Evolutionary conservation across 2,888 invertebrate species (phyloP).

Genomic region (Drosophila subsilvestris): DNA sequence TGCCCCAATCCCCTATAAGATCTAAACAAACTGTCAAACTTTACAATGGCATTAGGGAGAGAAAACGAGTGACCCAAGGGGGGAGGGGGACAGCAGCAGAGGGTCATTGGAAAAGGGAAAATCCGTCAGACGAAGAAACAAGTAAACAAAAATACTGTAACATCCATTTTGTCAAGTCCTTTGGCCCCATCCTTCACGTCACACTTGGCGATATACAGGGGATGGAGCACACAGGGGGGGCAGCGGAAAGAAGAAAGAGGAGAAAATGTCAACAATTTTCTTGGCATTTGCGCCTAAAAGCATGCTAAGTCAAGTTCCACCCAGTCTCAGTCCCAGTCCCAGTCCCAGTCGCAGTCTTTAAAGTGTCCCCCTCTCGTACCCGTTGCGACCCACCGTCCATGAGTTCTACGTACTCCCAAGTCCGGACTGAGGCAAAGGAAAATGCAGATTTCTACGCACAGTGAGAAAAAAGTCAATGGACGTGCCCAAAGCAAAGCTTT

Average conservation of each 20-base stretch:
- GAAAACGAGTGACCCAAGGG: neutral
- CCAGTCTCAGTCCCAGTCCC: neutral
- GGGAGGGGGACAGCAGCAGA: neutral
- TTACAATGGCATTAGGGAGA: neutral
- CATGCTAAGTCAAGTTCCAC: conserved; percentile 14
- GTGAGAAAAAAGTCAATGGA: conserved; percentile 60
- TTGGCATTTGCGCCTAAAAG: conserved; percentile 17
- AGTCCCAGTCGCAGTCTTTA: neutral
- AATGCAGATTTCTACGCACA: conserved; percentile 40
- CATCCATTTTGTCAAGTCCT: conserved; percentile 65
- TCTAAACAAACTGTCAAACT: conserved; percentile 1
- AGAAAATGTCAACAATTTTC: conserved; percentile 30
- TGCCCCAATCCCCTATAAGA: neutral
- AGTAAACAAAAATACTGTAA: conserved; percentile 51
- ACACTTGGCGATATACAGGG: conserved; percentile 44
- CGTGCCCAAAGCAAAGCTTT: conserved; percentile 53
- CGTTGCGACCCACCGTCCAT: too few relatives aligned
- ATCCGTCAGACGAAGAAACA: conserved; percentile 3
- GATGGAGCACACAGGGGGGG: neutral
- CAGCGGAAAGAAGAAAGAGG: conserved; percentile 12
- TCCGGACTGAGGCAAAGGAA: conserved; percentile 32
- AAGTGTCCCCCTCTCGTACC: neutral
- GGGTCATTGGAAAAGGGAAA: conserved; percentile 2
- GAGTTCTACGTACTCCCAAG: neutral
- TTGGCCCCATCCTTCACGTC: conserved; percentile 44